phyloP scores from a whole-genome alignment of 2,888 invertebrate genomes.

The Xestia sexstrigata region DNA sequence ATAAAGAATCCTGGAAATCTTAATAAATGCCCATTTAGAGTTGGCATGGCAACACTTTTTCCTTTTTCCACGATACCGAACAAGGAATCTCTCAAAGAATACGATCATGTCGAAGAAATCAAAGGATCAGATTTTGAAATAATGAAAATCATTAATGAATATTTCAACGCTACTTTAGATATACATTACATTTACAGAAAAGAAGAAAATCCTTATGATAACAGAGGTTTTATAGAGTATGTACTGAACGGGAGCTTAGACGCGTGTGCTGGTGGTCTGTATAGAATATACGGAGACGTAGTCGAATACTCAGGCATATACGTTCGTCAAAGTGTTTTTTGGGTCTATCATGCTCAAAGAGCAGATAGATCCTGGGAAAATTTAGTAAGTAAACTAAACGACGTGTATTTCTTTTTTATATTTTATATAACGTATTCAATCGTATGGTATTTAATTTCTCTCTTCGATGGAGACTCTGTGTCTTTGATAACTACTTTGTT shows the following conservation, averaged over 20 bases:
- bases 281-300: constrained; percentile 77
- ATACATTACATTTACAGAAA: constrained; percentile 72
- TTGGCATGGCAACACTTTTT: constrained; percentile 76
- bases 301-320: constrained; percentile 83
- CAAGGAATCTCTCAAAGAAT: constrained; percentile 66
- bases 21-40: constrained; percentile 78
- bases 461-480: constrained; percentile 71
- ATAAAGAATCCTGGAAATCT: constrained; percentile 72
- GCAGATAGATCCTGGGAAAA: constrained; percentile 77
- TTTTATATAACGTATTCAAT: constrained; percentile 77
- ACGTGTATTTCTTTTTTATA: constrained; percentile 79
- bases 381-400: constrained; percentile 73
- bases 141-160: constrained; percentile 78
- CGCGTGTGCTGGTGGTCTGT: constrained; percentile 80
- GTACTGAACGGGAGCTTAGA: constrained; percentile 81
- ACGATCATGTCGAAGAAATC: constrained; percentile 71
- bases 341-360: constrained; percentile 80
- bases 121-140: constrained; percentile 80
- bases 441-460: constrained; percentile 74
- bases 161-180: constrained; percentile 77
- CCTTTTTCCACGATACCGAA: constrained; percentile 77
- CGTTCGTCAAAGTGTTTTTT: constrained; percentile 75
- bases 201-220: constrained; percentile 70
- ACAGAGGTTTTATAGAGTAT: constrained; percentile 71
- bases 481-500: constrained; percentile 73